These are phyloP conservation scores for Oxygymnocypris stewartii DNA, from an alignment of 2,113 vertebrate species.

Conservation along the genomic window DNA sequence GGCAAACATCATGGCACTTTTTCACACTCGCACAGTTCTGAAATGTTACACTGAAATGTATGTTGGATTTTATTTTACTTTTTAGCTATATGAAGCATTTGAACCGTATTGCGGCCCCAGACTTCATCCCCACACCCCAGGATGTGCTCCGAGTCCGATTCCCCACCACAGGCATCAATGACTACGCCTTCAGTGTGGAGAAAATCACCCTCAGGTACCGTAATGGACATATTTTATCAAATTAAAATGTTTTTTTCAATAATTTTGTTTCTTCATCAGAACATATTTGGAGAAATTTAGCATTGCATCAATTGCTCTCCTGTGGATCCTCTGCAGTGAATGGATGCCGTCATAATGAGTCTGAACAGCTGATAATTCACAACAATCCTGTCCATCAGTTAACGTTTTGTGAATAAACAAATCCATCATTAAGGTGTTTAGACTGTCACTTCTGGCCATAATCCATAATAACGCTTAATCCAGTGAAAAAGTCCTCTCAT, in stretches of 20 bases:
- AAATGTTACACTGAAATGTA: background rate
- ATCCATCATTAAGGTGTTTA: too few relatives aligned
- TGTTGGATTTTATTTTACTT: background rate
- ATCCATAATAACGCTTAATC: too few relatives aligned
- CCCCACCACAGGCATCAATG: slow-evolving; percentile 89
- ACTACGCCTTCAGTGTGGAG: slow-evolving; percentile 84
- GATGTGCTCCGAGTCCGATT: slow-evolving; percentile 87
- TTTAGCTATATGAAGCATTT: slow-evolving; percentile 82
- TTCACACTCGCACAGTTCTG: slow-evolving; percentile 10
- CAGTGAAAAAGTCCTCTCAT: too few relatives aligned
- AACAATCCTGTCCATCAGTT: too few relatives aligned
- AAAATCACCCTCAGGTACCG: slow-evolving; percentile 82
- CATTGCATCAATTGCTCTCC: too few relatives aligned
- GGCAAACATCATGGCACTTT: slow-evolving; percentile 33
- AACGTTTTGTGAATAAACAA: too few relatives aligned
- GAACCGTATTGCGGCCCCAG: slow-evolving; percentile 77
- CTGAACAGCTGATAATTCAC: too few relatives aligned
- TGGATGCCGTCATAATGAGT: too few relatives aligned
- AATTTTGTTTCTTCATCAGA: background rate
- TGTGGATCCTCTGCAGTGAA: too few relatives aligned
- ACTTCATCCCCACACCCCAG: slow-evolving; percentile 83
- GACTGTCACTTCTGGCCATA: too few relatives aligned
- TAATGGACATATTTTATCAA: background rate
- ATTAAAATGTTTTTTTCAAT: background rate
- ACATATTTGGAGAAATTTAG: background rate